A percentile compares a stretch with the other conserved stretches of the same genome.
Conservation (phyloP, 2,113 vertebrate species). For the Fukomys damarensis region DNA sequence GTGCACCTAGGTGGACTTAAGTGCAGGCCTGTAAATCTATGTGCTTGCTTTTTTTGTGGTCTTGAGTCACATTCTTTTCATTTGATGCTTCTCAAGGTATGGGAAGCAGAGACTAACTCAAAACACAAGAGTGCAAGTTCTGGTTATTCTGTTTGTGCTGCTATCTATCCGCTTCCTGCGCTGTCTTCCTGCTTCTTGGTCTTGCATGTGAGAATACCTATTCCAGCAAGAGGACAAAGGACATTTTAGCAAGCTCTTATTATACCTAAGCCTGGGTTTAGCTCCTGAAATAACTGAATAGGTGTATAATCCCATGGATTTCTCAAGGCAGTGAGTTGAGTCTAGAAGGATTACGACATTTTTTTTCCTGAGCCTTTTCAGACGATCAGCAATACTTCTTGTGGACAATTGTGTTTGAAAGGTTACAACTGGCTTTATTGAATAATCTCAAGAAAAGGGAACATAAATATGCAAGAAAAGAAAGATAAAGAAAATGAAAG, state of each 20-base stretch:
- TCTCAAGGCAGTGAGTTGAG: conserved; percentile 67
- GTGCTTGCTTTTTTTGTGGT: conserved; percentile 63
- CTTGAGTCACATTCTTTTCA: conserved; percentile 72
- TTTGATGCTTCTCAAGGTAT: conserved; percentile 74
- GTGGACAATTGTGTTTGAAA: conserved; percentile 64
- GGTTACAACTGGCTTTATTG: conserved; percentile 18
- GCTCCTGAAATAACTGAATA: conserved; percentile 67
- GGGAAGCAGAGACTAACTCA: conserved; percentile 72
- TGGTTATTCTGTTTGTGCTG: conserved; percentile 55
- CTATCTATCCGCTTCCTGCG: conserved; percentile 52
- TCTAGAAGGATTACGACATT: conserved; percentile 53
- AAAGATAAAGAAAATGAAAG: not conserved
- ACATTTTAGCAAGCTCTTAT: conserved; percentile 68
- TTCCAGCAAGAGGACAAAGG: conserved; percentile 77
- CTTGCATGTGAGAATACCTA: conserved; percentile 59
- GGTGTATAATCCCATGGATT: conserved; percentile 73
- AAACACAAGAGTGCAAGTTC: conserved; percentile 68
- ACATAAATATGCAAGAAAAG: not conserved
- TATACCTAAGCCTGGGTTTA: conserved; percentile 69
- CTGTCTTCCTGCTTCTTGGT: conserved; percentile 66
- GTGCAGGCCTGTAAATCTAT: conserved; percentile 73
- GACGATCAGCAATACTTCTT: conserved; percentile 66
- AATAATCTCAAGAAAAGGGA: conserved; percentile 13
- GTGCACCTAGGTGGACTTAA: conserved; percentile 59
- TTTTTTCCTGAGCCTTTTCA: conserved; percentile 56